Evolutionary conservation across 2,888 invertebrate genomes (phyloP), one percentile per base, ranked within the genome.

Genomic region (Calameuta idolon): DNA sequence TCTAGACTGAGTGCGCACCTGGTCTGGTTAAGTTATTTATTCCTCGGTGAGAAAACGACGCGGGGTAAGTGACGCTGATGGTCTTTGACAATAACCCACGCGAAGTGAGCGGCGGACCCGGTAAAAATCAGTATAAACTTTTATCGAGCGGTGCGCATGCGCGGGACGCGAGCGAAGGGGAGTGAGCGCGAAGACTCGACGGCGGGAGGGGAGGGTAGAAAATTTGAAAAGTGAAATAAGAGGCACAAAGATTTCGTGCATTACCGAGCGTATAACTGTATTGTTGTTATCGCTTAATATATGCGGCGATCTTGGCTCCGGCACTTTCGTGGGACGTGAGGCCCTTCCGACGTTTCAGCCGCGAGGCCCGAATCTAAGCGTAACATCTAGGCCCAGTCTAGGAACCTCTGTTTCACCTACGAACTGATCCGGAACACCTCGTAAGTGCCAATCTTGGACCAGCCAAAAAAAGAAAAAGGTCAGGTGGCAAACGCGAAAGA

Each of bases 41-140:
- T 77, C 55, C 75, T 77, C 75, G 75, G 75, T n/a, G 37, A 33
- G 75, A 34, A 77, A 75, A 77, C 75, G 77, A 71, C 74, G 71
- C 33, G 74, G 77, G 75, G 55, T 77, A 77, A 77, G 75, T 77
- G 77, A 77, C 69, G 77, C 75, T 35, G 75, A 37, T 37, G 15
- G 77, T 69, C 75, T 77, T 71, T 75, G 75, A 77, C 33, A 71
- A 31, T 71, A 71, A 15, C 71, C 71, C 71, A n/a, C 71, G 33
- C 5, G 69, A 69, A 69, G 69, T 74, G 74, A 77, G 73, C 40
- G 37, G 40, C 40, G 75, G 75, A 77, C 74, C 74, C 35, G 40
- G 69, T 77, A 75, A 77, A 77, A 69, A 4, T 34, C 34, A 75
- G 69, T 69, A 75, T 69, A 75, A 77, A 68, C 74, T 77, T 77